Evolutionary conservation across 1,140 invertebrate species (phyloP).

Genomic region (Pararge aegeria): DNA sequence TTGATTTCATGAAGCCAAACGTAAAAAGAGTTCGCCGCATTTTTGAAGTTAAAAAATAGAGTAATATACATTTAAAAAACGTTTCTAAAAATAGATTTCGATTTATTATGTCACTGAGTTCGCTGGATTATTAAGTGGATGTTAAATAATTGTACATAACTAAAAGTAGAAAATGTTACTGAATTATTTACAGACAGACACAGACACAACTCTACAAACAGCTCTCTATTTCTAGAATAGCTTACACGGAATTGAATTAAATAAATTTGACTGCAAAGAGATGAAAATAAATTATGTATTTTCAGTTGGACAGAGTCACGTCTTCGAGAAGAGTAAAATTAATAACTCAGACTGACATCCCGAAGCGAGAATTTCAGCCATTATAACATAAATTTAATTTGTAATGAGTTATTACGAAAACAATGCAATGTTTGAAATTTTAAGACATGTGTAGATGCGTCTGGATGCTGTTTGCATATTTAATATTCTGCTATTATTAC

Average conservation of each 20-base stretch:
- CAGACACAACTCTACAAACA: no score
- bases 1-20: slow-evolving; percentile 13
- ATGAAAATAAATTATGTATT: not conserved
- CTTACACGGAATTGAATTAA: no score
- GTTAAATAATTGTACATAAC: no score
- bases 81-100: no score
- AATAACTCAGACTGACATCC: not conserved
- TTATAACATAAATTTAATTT: slow-evolving; percentile 1
- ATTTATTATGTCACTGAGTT: no score
- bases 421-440: slow-evolving; percentile 1
- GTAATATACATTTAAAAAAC: no score
- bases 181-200: no score
- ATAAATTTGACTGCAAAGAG: no score
- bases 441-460: slow-evolving; percentile 9
- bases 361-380: not conserved
- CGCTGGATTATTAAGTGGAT: no score
- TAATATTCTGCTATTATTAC: slow-evolving; percentile 31
- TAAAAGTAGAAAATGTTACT: no score
- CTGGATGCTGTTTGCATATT: slow-evolving; percentile 27
- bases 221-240: no score
- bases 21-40: slow-evolving; percentile 24
- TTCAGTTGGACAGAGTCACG: not conserved
- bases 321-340: not conserved
- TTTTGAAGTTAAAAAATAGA: not conserved
- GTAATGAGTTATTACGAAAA: not conserved